Conservation (phyloP, 2,113 vertebrate species). For the Sander vitreus region DNA sequence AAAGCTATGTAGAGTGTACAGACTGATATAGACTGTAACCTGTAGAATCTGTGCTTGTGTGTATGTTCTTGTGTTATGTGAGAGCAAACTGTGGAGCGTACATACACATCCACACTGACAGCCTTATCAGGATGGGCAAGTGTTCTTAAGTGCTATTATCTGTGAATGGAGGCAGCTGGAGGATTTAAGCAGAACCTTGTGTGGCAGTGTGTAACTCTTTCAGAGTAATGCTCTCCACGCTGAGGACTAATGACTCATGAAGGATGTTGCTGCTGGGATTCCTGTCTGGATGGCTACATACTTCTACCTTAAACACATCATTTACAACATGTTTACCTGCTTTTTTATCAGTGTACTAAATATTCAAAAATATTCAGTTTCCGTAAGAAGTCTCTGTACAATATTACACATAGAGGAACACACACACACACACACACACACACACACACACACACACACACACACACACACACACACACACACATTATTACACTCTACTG, state of each 20-base stretch:
- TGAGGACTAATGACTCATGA: slow-evolving; percentile 64
- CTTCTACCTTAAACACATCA: slow-evolving; percentile 21
- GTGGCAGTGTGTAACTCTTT: slow-evolving; percentile 54
- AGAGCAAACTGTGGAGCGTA: slow-evolving; percentile 9
- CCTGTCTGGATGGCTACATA: slow-evolving; percentile 20
- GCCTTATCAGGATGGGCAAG: slow-evolving; percentile 56
- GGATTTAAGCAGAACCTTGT: slow-evolving; percentile 59
- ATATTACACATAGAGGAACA: background rate
- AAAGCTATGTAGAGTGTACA: too few relatives aligned
- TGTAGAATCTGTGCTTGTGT: slow-evolving; percentile 2
- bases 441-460: background rate
- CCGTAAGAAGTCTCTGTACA: background rate
- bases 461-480: background rate
- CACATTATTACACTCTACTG: background rate
- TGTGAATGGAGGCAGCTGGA: slow-evolving; percentile 54
- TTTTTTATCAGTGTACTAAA: background rate
- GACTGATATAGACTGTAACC: too few relatives aligned
- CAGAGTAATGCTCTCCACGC: slow-evolving; percentile 49
- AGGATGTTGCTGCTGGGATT: slow-evolving; percentile 43
- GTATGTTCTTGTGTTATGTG: background rate
- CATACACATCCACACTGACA: slow-evolving; percentile 29
- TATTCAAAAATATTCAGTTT: background rate
- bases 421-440: background rate
- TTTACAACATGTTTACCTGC: slow-evolving; percentile 2
- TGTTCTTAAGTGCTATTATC: slow-evolving; percentile 61